phyloP scores from a whole-genome alignment of 2,797 vertebrate species.

The Syncerus caffer region DNA sequence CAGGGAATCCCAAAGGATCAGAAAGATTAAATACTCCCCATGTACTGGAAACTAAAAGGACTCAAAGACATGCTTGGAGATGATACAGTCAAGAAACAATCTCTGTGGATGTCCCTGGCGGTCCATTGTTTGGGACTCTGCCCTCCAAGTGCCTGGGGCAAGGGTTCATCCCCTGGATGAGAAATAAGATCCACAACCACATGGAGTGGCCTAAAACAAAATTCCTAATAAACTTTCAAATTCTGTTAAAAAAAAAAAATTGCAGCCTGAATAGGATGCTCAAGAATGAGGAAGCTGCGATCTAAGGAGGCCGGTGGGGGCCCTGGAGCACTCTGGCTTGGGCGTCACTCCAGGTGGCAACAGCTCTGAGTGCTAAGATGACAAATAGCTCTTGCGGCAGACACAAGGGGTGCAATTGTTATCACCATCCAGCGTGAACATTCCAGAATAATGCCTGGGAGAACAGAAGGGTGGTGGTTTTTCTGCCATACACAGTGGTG shows the following conservation, averaged over 20 bases:
- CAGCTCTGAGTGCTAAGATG: rapidly evolving
- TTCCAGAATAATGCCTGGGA: neutral
- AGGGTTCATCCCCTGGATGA: neutral
- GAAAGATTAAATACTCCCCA: neutral
- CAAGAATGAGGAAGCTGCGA: rapidly evolving
- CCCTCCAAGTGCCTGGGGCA: neutral
- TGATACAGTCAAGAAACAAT: neutral
- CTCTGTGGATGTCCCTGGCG: neutral
- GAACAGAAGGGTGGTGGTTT: neutral
- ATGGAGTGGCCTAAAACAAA: neutral
- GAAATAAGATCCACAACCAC: neutral
- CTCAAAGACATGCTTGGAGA: neutral
- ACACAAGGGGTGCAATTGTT: rapidly evolving
- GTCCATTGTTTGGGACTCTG: neutral
- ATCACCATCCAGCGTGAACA: rapidly evolving
- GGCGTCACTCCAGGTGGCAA: rapidly evolving
- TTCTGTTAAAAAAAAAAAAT: neutral
- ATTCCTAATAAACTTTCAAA: neutral
- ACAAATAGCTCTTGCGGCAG: neutral
- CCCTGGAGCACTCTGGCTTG: rapidly evolving
- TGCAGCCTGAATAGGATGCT: neutral
- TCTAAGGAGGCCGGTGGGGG: rapidly evolving
- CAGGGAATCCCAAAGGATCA: neutral
- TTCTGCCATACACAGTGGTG: rapidly evolving
- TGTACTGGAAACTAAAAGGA: neutral